A percentile compares a stretch with the other conserved stretches of the same genome.
Evolutionary conservation across 2,888 invertebrate genomes (phyloP).

Genomic region (Hylaea fasciaria): DNA sequence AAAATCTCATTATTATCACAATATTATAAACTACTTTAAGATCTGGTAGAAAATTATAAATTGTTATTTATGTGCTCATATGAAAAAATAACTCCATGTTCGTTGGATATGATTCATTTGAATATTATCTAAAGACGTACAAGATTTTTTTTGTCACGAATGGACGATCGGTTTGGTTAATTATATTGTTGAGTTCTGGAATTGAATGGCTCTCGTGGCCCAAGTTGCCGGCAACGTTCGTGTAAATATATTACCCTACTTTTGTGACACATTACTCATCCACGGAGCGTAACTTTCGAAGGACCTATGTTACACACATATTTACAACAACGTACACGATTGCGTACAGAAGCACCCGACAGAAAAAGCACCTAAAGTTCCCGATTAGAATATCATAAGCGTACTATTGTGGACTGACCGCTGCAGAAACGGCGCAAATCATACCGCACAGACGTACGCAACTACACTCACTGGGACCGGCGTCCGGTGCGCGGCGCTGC

Average conservation of each 20-base stretch:
- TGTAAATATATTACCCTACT: constrained; percentile 44
- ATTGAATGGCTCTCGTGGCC: constrained; percentile 41
- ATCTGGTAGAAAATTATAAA: constrained; percentile 78
- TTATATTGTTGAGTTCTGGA: constrained; percentile 38
- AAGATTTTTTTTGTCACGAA: constrained; percentile 33
- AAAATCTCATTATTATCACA: constrained; percentile 84
- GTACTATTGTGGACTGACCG: constrained; percentile 69
- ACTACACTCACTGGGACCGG: constrained; percentile 66
- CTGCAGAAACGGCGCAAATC: constrained; percentile 56
- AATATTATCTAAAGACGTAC: constrained; percentile 34
- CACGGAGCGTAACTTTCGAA: constrained; percentile 72
- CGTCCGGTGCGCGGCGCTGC: constrained; percentile 31
- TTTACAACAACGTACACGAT: constrained; percentile 80
- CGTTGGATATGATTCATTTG: constrained; percentile 38
- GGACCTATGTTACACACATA: constrained; percentile 78
- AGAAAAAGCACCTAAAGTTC: constrained; percentile 84
- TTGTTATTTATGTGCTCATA: constrained; percentile 78
- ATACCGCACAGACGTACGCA: constrained; percentile 52
- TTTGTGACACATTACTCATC: constrained; percentile 73
- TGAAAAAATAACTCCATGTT: constrained; percentile 58
- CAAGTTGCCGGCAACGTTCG: constrained; percentile 43
- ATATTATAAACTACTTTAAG: constrained; percentile 81
- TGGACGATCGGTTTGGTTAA: constrained; percentile 24
- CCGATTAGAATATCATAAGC: constrained; percentile 80
- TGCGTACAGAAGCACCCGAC: constrained; percentile 83